phyloP scores from a whole-genome alignment of 2,797 vertebrate genomes.

The Falco cherrug region DNA sequence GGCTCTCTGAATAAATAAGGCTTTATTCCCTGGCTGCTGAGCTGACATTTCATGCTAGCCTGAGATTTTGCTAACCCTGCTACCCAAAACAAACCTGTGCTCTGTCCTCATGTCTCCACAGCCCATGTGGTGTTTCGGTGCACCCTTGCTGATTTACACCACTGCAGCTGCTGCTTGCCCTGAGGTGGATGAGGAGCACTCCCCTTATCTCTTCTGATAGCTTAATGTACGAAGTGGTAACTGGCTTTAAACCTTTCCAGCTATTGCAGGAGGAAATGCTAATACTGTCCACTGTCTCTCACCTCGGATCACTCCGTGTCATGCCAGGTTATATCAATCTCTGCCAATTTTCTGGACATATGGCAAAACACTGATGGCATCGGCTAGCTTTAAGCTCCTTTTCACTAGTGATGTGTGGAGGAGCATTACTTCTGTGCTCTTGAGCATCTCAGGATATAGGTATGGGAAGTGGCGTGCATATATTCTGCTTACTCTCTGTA shows the following conservation, averaged over 20 bases:
- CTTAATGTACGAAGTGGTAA: neutral
- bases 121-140: neutral
- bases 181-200: rapidly evolving
- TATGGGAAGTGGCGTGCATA: rapidly evolving
- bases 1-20: neutral
- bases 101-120: neutral
- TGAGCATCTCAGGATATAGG: neutral
- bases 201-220: neutral
- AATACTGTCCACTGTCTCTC: neutral
- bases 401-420: neutral
- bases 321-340: neutral
- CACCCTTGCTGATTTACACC: neutral
- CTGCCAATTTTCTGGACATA: neutral
- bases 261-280: neutral
- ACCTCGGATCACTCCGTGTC: neutral
- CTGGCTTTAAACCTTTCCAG: neutral
- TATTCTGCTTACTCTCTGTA: neutral
- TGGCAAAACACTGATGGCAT: neutral
- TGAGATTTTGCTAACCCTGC: neutral
- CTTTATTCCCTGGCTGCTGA: neutral
- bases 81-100: neutral
- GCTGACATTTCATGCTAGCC: neutral
- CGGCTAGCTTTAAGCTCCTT: conserved; percentile 8
- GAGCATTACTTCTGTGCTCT: neutral
- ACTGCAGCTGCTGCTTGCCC: neutral